Conservation (phyloP, 2,888 invertebrate genomes). For the Chromoteleia sp. region DNA sequence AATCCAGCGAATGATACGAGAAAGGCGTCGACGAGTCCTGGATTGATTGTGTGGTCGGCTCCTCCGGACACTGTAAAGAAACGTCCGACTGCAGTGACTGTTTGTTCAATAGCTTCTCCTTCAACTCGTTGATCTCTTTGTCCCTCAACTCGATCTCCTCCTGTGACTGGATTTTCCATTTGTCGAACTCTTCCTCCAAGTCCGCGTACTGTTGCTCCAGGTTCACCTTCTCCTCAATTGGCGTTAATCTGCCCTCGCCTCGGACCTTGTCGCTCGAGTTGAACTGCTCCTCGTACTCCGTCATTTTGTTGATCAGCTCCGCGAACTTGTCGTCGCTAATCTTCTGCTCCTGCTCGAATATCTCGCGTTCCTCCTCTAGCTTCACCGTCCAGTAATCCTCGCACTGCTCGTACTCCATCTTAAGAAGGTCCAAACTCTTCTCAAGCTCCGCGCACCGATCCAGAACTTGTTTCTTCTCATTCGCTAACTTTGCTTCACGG, state of each 20-base stretch:
- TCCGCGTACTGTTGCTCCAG: slow-evolving; percentile 90
- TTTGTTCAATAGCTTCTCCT: slow-evolving; percentile 77
- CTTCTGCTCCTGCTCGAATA: slow-evolving; percentile 91
- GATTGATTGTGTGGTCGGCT: slow-evolving; percentile 30
- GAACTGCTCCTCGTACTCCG: slow-evolving; percentile 93
- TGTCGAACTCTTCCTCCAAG: slow-evolving; percentile 89
- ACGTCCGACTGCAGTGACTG: slow-evolving; percentile 66
- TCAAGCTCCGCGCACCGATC: slow-evolving; percentile 89
- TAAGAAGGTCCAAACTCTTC: slow-evolving; percentile 90
- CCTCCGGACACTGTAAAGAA: slow-evolving; percentile 76
- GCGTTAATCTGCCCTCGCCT: slow-evolving; percentile 87
- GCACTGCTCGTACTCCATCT: slow-evolving; percentile 92
- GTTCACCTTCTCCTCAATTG: slow-evolving; percentile 91
- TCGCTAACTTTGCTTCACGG: slow-evolving; percentile 82
- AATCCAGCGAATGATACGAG: slow-evolving; percentile 64
- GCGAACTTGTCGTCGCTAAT: slow-evolving; percentile 91
- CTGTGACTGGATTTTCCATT: slow-evolving; percentile 86
- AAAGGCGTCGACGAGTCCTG: slow-evolving; percentile 63
- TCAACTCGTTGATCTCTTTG: slow-evolving; percentile 86
- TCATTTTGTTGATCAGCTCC: slow-evolving; percentile 90
- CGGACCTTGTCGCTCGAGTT: slow-evolving; percentile 84
- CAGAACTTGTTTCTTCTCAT: slow-evolving; percentile 84
- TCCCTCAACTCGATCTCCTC: slow-evolving; percentile 86
- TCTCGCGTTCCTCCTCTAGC: slow-evolving; percentile 91
- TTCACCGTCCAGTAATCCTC: slow-evolving; percentile 95